Evolutionary conservation across 1,140 invertebrate species (phyloP).

Genomic region (Heterodera carotae): DNA sequence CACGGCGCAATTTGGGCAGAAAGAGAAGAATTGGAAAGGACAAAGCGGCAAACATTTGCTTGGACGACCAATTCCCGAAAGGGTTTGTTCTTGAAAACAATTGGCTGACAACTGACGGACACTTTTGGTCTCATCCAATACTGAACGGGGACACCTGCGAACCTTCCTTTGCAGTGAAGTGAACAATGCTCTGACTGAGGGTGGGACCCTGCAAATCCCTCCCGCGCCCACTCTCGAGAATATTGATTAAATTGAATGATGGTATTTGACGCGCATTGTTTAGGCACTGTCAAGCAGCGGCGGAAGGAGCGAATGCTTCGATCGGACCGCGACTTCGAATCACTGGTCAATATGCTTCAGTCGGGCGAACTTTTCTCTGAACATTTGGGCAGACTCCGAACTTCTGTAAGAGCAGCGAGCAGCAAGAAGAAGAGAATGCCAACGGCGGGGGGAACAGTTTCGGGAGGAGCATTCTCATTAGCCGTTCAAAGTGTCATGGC

Average conservation of each 20-base stretch:
- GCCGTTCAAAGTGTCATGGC: neutral
- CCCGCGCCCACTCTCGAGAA: too few relatives aligned
- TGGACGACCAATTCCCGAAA: constrained; percentile 56
- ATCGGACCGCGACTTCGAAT: constrained; percentile 81
- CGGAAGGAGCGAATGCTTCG: neutral
- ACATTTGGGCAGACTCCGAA: constrained; percentile 74
- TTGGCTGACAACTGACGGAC: constrained; percentile 20
- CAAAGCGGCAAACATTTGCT: constrained; percentile 86
- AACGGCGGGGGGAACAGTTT: neutral
- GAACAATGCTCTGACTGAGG: too few relatives aligned
- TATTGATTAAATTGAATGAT: too few relatives aligned
- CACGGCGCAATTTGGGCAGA: constrained; percentile 78
- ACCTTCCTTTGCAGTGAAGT: too few relatives aligned
- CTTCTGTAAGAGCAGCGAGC: constrained; percentile 26
- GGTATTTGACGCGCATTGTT: too few relatives aligned
- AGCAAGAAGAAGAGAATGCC: neutral
- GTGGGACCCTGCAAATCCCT: too few relatives aligned
- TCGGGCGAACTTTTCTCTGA: constrained; percentile 96
- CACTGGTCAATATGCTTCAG: constrained; percentile 88
- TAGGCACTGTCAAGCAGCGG: constrained; percentile 48
- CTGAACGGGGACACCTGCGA: too few relatives aligned
- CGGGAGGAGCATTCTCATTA: neutral
- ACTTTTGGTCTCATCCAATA: too few relatives aligned
- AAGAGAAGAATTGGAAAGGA: constrained; percentile 83
- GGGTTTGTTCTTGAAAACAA: constrained; percentile 35